These are phyloP conservation scores for Cladorhizidae sp. DNA, from an alignment of 37 sponge, comb jelly and placozoan species.

Conservation along the genomic window DNA sequence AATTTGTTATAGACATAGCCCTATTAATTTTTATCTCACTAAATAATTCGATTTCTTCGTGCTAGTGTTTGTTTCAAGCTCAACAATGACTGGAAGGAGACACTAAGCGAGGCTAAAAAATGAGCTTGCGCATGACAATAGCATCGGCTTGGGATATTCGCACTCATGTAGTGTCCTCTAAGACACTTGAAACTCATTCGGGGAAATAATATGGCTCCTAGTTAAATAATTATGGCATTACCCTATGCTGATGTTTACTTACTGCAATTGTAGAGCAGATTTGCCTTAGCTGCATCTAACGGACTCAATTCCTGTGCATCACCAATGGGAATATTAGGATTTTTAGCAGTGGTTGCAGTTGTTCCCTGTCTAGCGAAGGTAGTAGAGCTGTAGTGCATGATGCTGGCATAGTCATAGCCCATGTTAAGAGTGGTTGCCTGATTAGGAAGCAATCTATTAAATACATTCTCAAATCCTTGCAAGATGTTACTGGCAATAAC, in stretches of 20 bases:
- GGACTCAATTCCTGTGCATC: conserved; percentile 51
- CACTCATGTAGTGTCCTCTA: no score
- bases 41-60: no score
- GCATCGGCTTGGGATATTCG: no score
- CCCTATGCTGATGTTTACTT: conserved; percentile 30
- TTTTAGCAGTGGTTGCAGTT: conserved; percentile 24
- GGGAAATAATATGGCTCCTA: no score
- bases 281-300: conserved; percentile 70
- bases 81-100: no score
- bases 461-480: conserved; percentile 13
- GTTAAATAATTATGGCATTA: no score
- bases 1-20: no score
- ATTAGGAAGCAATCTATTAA: not conserved
- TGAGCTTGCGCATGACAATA: no score
- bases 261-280: conserved; percentile 72
- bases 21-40: no score
- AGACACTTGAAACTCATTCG: no score
- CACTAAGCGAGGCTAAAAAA: no score
- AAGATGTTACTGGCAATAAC: conserved; percentile 33
- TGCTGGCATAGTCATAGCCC: conserved; percentile 78
- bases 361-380: conserved; percentile 16
- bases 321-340: conserved; percentile 54
- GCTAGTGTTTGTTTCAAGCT: no score
- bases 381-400: conserved; percentile 75
- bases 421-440: conserved; percentile 51